Base-by-base conservation (phyloP, 2,888 invertebrate species). In the Anorthoa munda region DNA sequence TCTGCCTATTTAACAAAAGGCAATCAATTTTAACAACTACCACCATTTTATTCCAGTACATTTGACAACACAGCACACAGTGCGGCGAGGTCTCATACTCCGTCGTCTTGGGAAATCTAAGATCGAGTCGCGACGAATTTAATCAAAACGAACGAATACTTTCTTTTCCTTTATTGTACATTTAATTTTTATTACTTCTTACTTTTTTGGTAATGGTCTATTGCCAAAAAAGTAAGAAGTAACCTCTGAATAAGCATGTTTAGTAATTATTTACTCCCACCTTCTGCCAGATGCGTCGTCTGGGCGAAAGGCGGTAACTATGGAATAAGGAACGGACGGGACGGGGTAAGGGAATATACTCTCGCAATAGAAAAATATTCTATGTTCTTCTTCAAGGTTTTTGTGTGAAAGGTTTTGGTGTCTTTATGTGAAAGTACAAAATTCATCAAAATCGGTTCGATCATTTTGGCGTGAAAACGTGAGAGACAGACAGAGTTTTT, bases 71-170 rank as follows among this genome's bases (percentile, higher is more conserved):
- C 18, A 58, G 55, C 17, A 21, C 63, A 55, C 75, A 21, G 65
- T 53, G 72, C 55, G 72, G 61, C 67, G 45, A 60, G 66, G 21
- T 59, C 61, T 61, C 64, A 26, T 69, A 18, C 61, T 53, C 48
- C 17, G 64, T 69, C 84, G 80, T 74, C 76, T 39, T 67, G 84
- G 87, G 86, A 86, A 87, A 87, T 87, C 78, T 81, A 66, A 60
- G 58, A 64, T 75, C 64, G 45, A 66, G 75, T 79, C 68, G 74
- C 60, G 72, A 79, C 77, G 71, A 84, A 82, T 82, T 86, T 83
- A 81, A 83, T 86, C 77, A 78, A 74, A 84, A 72, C 61, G 64
- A 83, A 83, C 66, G 65, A 74, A 81, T 66, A 55, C 55, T 63
- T 74, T 53, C 46, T 60, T 65, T 69, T 66, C 50, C 46, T 65